Conservation (phyloP, 2,888 invertebrate genomes). For the Chymomyza amoena region DNA sequence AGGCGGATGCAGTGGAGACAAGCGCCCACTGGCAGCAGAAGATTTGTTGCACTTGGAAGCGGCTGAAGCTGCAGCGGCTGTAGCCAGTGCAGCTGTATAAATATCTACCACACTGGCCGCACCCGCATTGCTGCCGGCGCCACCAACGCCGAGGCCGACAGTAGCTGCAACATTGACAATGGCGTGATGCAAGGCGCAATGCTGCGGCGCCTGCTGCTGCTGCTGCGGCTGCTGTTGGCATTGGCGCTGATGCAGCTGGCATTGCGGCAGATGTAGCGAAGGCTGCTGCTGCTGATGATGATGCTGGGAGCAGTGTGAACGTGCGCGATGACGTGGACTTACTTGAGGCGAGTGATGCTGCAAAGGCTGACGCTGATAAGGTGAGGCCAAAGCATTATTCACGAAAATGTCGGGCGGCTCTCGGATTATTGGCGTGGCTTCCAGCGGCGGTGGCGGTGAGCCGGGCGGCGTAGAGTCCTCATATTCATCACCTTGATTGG, state of each 20-base stretch:
- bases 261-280: constrained; percentile 20
- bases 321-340: constrained; percentile 63
- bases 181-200: constrained; percentile 53
- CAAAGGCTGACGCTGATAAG: constrained; percentile 63
- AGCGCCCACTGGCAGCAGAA: constrained; percentile 34
- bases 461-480: constrained; percentile 48
- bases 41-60: constrained; percentile 21
- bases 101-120: constrained; percentile 58
- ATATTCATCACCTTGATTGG: constrained; percentile 50
- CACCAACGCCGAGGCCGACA: constrained; percentile 46
- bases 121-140: constrained; percentile 27
- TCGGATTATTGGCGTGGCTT: constrained; percentile 38
- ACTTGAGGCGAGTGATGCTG: constrained; percentile 63
- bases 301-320: constrained; percentile 54
- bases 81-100: constrained; percentile 60
- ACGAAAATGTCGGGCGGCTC: constrained; percentile 77
- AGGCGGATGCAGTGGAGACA: constrained; percentile 35
- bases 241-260: constrained; percentile 13
- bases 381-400: constrained; percentile 74
- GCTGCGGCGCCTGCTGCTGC: constrained; percentile 21
- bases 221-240: constrained; percentile 14
- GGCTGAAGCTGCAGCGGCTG: constrained; percentile 41
- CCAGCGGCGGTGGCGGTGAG: constrained; percentile 48
- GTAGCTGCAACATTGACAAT: constrained; percentile 64
- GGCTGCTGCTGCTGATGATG: constrained; percentile 40